phyloP scores from a whole-genome alignment of 1,140 invertebrate genomes.

The Lordiphosa mommai region DNA sequence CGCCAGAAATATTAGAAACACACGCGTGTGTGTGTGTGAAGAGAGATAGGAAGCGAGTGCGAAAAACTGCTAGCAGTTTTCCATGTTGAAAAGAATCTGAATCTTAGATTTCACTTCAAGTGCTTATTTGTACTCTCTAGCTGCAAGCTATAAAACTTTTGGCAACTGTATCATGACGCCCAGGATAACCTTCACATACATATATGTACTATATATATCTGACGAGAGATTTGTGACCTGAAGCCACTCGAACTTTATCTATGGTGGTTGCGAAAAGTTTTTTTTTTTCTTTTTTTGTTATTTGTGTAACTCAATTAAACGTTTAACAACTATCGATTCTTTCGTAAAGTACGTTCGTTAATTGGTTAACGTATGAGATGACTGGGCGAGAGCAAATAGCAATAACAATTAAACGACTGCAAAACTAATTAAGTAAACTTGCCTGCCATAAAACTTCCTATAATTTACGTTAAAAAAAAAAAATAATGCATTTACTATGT shows the following conservation, averaged over 20 bases:
- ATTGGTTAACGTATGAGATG: slow-evolving; percentile 27
- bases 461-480: too few relatives aligned
- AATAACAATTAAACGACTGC: background rate
- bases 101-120: slow-evolving; percentile 8
- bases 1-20: slow-evolving; percentile 44
- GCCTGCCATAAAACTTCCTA: too few relatives aligned
- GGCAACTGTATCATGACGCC: slow-evolving; percentile 2
- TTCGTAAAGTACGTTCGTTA: background rate
- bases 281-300: slow-evolving; percentile 15
- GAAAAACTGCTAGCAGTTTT: slow-evolving; percentile 6
- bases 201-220: background rate
- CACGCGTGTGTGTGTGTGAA: slow-evolving; percentile 10
- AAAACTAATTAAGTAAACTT: slow-evolving; percentile 26
- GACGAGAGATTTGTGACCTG: slow-evolving; percentile 1
- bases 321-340: slow-evolving; percentile 27
- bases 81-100: slow-evolving; percentile 2
- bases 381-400: background rate
- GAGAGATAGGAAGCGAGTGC: slow-evolving; percentile 4
- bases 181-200: background rate
- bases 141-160: slow-evolving; percentile 13
- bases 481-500: too few relatives aligned
- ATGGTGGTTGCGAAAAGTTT: background rate
- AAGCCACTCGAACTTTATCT: slow-evolving; percentile 1
- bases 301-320: slow-evolving; percentile 19
- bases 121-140: slow-evolving; percentile 2